Base-by-base conservation (phyloP, 2,888 invertebrate species). In the Rhaphigaster nebulosa region DNA sequence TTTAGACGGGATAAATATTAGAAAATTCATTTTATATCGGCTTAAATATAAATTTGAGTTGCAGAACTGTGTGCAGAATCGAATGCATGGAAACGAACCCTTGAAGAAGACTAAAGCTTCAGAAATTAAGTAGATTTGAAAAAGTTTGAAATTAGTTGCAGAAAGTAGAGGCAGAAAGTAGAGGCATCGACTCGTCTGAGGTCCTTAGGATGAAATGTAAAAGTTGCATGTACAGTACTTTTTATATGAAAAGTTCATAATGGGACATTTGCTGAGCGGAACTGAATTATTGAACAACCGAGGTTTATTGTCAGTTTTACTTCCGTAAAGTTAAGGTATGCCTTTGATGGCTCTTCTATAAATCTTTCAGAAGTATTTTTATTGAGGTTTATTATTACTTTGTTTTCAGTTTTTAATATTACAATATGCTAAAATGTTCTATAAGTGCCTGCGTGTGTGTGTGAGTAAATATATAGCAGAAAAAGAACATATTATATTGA, bases 221-320 rank as follows among this genome's bases (percentile, higher is more conserved):
- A 76, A 34, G 34, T 76, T 76, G 70, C 34, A 38, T 38, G 70
- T 76, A 76, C 23, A 34, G 23, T 38, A 38, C 70, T 76, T 76
- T 76, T 76, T 76, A 76, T 76, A 76, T 76, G 70, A 76, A 76
- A 76, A 76, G 70, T 76, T 76, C 70, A 38, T 38, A 76, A 76
- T 76, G 38, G 38, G 70, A 29, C 34, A 20, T 34, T 38, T 1
- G 38, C 34, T 34, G 38, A 20, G 23, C 23, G 70, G 34, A 38
- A 38, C 70, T 76, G 70, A 76, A 76, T 76, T 76, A 76, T 76
- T 38, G 70, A 76, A 38, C 15, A 76, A 34, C 20, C 8, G 20
- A 76, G 70, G 34, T 76, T 76, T 76, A 38, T 65, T 38, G 70
- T 34, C 70, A 34, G 8, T 38, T 76, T 20, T 76, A 76, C 18